phyloP scores from a whole-genome alignment of 2,113 vertebrate genomes.

The Pelecanoides urinatrix region DNA sequence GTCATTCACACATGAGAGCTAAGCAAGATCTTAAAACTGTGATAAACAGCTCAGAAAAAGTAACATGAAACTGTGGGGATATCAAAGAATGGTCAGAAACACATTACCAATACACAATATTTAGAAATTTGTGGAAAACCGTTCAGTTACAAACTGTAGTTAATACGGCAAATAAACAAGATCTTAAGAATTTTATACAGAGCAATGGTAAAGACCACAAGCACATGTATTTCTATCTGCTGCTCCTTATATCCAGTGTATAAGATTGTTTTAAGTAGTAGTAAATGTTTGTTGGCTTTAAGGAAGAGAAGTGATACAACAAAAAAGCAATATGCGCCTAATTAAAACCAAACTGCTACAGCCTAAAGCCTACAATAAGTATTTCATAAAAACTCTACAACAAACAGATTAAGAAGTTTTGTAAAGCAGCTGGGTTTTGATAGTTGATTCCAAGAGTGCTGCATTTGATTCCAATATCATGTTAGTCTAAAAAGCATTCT shows the following conservation, averaged over 20 bases:
- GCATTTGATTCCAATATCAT: background rate
- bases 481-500: slow-evolving; percentile 12
- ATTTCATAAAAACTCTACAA: slow-evolving; percentile 13
- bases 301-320: slow-evolving; percentile 21
- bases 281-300: slow-evolving; percentile 18
- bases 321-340: slow-evolving; percentile 28
- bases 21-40: background rate
- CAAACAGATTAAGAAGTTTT: slow-evolving; percentile 22
- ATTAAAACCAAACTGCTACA: slow-evolving; percentile 41
- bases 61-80: background rate
- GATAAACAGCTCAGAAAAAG: background rate
- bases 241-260: background rate
- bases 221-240: background rate
- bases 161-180: background rate
- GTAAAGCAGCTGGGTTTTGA: slow-evolving; percentile 45
- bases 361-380: background rate
- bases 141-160: background rate
- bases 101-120: background rate
- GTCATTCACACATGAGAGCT: background rate
- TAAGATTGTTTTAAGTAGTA: slow-evolving; percentile 10
- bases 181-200: background rate
- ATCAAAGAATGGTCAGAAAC: background rate
- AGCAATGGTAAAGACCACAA: background rate
- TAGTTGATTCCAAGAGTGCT: background rate
- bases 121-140: background rate